These are phyloP conservation scores for Temnothorax unifasciatus DNA, from an alignment of 2,888 invertebrate genomes.

Conservation along the genomic window DNA sequence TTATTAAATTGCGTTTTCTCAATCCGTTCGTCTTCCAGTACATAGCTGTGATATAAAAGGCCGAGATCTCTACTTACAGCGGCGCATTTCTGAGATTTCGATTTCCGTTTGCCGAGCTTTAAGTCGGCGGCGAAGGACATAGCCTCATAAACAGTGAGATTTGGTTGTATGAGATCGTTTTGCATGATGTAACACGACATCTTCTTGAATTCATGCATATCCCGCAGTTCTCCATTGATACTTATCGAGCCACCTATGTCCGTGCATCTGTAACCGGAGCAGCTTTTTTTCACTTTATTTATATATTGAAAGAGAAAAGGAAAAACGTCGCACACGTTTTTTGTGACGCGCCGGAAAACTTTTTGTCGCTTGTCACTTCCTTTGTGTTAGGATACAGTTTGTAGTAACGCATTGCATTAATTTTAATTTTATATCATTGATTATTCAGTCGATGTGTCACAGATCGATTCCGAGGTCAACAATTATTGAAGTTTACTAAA, in stretches of 20 bases:
- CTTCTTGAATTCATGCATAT: constrained; percentile 93
- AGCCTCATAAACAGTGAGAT: constrained; percentile 95
- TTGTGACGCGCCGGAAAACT: not conserved
- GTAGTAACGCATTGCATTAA: not conserved
- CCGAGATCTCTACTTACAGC: constrained; percentile 88
- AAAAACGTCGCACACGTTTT: not conserved
- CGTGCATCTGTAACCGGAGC: constrained; percentile 87
- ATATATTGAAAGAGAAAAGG: not conserved
- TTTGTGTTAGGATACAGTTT: not conserved
- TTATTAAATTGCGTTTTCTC: not conserved
- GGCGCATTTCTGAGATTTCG: constrained; percentile 89
- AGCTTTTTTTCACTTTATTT: not conserved
- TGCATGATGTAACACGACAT: constrained; percentile 99
- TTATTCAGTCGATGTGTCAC: not conserved
- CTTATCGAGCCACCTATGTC: constrained; percentile 92
- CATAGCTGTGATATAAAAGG: not conserved
- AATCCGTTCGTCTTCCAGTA: not conserved
- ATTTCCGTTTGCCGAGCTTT: constrained; percentile 91
- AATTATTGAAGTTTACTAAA: not conserved
- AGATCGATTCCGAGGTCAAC: not conserved
- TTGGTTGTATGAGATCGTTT: constrained; percentile 94
- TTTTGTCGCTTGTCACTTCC: not conserved
- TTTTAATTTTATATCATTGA: not conserved
- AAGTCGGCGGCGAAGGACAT: constrained; percentile 96
- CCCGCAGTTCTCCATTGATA: constrained; percentile 92